Conservation (phyloP, 2,888 invertebrate genomes). For the Chirona hameri region DNA sequence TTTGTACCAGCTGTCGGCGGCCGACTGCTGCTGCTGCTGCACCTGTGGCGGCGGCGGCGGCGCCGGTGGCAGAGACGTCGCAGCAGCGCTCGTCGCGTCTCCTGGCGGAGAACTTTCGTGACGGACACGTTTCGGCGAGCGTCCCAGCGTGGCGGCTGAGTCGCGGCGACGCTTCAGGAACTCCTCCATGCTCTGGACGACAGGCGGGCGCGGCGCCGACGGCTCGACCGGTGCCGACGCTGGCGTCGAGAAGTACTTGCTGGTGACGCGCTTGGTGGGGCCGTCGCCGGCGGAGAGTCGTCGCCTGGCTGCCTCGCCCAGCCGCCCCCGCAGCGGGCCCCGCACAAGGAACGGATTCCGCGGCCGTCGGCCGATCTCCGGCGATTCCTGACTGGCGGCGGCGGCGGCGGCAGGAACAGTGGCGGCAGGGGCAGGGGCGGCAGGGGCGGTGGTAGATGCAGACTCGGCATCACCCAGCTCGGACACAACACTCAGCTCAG, state of each 20-base stretch:
- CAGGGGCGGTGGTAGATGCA: too few species aligned
- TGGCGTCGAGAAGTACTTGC: conserved; percentile 4
- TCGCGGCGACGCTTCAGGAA: neutral
- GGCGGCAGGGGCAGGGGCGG: too few species aligned
- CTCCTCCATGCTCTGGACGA: conserved; percentile 23
- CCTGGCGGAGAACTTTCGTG: neutral
- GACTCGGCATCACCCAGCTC: neutral
- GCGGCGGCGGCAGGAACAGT: neutral
- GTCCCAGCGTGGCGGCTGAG: neutral
- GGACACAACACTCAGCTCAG: neutral
- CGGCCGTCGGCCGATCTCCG: neutral
- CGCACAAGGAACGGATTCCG: conserved; percentile 26
- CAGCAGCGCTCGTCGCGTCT: neutral
- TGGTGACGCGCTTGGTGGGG: neutral
- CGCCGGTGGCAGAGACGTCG: neutral
- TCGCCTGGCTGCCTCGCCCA: neutral
- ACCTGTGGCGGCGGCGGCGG: neutral
- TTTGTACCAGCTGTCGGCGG: neutral
- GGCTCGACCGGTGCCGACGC: neutral
- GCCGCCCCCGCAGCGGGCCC: neutral
- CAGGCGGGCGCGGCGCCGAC: neutral
- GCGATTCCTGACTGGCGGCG: neutral
- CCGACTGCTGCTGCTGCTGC: neutral
- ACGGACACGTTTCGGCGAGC: neutral
- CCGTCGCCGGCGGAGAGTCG: neutral